These are phyloP conservation scores for Malurus melanocephalus DNA, from an alignment of 2,113 vertebrate genomes.

Conservation along the genomic window DNA sequence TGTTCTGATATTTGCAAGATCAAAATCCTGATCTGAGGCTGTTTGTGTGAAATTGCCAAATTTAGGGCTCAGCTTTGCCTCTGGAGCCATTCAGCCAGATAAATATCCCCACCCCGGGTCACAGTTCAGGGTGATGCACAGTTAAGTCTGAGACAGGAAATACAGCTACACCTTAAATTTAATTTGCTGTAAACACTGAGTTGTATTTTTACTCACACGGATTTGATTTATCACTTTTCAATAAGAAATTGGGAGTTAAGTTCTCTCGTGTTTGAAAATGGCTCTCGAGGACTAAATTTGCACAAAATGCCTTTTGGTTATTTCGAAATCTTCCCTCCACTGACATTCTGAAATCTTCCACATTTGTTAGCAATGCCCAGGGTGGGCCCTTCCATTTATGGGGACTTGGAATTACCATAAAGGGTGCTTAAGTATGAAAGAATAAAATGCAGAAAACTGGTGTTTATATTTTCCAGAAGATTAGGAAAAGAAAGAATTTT, in stretches of 20 bases:
- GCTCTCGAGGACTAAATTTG: background rate
- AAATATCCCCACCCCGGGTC: background rate
- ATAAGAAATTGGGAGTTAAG: background rate
- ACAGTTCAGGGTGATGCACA: background rate
- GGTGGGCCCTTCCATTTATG: background rate
- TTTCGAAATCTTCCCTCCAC: background rate
- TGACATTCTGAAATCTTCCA: background rate
- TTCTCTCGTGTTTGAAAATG: background rate
- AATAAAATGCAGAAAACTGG: background rate
- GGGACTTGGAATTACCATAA: background rate
- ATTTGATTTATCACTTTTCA: background rate
- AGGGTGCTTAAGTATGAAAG: background rate
- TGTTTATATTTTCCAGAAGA: background rate
- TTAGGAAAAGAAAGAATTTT: background rate
- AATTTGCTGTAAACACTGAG: background rate
- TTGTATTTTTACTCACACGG: background rate
- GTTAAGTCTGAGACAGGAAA: background rate
- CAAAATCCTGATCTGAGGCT: background rate
- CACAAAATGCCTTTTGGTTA: background rate
- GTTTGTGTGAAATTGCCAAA: background rate
- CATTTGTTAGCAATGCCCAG: background rate
- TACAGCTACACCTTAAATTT: background rate
- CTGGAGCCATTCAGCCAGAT: background rate
- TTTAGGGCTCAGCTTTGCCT: background rate
- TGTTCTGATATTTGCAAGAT: too few relatives aligned